Evolutionary conservation across 2,113 vertebrate genomes (phyloP).

Genomic region (Oceanites oceanicus): DNA sequence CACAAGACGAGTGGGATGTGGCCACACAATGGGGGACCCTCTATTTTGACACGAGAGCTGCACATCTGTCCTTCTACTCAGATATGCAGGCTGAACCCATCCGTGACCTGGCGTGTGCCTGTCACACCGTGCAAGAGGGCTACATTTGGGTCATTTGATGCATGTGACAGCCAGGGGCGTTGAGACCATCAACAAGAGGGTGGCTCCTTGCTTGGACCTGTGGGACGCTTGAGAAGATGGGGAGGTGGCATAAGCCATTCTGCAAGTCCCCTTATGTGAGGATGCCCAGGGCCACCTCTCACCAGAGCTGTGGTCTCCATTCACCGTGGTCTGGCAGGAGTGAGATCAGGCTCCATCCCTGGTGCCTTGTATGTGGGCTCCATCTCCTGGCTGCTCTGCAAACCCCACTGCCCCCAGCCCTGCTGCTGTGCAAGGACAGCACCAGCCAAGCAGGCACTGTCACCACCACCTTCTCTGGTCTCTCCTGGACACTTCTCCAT

Average conservation of each 20-base stretch:
- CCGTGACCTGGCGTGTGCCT: rapidly evolving
- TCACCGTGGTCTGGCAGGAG: neutral
- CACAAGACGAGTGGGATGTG: neutral
- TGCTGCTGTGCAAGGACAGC: neutral
- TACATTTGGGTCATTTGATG: neutral
- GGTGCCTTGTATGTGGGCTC: conserved; percentile 19
- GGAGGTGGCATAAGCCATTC: neutral
- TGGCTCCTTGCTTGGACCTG: neutral
- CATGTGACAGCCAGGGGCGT: no score
- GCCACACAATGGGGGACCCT: neutral
- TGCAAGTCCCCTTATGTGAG: neutral
- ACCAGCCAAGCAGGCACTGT: neutral
- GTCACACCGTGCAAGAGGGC: neutral
- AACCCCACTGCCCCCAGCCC: neutral
- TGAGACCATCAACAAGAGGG: neutral
- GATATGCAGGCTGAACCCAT: neutral
- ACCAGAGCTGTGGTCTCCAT: neutral
- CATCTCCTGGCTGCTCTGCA: conserved; percentile 50
- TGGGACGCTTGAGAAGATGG: neutral
- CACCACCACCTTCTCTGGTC: neutral
- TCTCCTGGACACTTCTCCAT: neutral
- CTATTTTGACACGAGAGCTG: rapidly evolving
- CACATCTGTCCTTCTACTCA: neutral
- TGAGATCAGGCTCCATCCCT: neutral
- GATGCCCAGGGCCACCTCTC: neutral